Base-by-base conservation (phyloP, 2,797 vertebrate genomes). In the Podarcis lilfordi region DNA sequence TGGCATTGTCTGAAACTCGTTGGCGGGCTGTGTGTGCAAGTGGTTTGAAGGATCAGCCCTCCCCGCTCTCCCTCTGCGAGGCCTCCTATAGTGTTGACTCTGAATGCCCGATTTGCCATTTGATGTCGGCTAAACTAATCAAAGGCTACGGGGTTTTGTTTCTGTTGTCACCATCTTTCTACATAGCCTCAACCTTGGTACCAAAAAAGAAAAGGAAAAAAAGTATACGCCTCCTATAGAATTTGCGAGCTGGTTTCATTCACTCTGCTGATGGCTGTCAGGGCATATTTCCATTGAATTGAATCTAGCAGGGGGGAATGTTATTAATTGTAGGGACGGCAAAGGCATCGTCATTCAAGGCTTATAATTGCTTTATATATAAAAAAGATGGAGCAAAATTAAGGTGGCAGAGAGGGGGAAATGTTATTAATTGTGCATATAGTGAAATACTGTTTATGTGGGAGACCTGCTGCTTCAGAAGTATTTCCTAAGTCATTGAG, bases 71-170 rank as follows among this genome's bases (percentile, higher is more conserved):
- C 72, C 91, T 69, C 78, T 0, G 15, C 64, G 84, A 83, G 89
- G 91, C 72, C 92, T 23, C 85, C 32, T 85, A 68, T 72, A 89
- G 15, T 2, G 2, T 55, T 84, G 40, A 68, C 50, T 89, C 15
- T 75, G 61, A 82, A 91, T 84, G 82, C 66, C 84, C 68, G 19
- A 91, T 89, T 90, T 88, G 86, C 89, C 80, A 32, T 90, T 89
- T 91, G 74, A 72, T 91, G 89, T 85, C 88, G 80, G 84, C 85
- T 80, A 32, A 89, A 79, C 82, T 89, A 68, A 89, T 43, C 84
- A 68, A 90, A 93, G 91, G 87, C 86, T 78, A 3, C 5, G 43
- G 10, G 82, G 86, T 91, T 29, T 81, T 80, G 50, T 79, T 32
- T 75, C 79, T 84, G 82, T 80, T 43, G 83, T n/a, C 35, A 64